These are phyloP conservation scores for Todus mexicanus DNA, from an alignment of 2,797 vertebrate species.

Conservation along the genomic window DNA sequence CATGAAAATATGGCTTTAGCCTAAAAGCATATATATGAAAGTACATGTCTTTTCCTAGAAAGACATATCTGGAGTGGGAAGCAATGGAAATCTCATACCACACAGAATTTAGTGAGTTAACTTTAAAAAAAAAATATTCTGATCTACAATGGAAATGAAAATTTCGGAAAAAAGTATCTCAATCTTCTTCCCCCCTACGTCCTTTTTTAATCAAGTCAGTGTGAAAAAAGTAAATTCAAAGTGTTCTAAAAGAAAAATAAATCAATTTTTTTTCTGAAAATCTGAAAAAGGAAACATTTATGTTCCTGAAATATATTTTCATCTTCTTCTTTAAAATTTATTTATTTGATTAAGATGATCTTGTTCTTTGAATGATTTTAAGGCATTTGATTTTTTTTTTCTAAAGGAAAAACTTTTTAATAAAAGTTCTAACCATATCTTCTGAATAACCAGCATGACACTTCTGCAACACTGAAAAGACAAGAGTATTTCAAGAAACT, in stretches of 20 bases:
- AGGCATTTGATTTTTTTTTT: not conserved
- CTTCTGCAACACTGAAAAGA: not conserved
- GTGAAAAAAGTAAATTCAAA: not conserved
- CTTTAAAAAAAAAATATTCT: too few species aligned
- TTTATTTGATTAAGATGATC: not conserved
- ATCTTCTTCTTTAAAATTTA: not conserved
- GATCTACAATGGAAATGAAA: not conserved
- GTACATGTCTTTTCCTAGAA: not conserved
- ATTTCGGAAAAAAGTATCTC: not conserved
- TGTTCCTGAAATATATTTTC: too few species aligned
- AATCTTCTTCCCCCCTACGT: fast-evolving
- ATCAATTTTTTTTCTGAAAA: not conserved
- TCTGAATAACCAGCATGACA: not conserved
- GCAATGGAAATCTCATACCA: not conserved
- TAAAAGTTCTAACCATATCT: not conserved
- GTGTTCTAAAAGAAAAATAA: not conserved
- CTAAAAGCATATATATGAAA: not conserved
- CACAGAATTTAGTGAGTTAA: not conserved
- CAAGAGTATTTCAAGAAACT: not conserved
- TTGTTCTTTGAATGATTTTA: not conserved
- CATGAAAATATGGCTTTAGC: not conserved
- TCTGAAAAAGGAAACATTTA: not conserved
- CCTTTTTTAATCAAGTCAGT: not conserved
- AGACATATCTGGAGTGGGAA: not conserved
- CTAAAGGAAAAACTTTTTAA: not conserved